Percentiles rank a stretch among this genome's conserved stretches.
Conservation (phyloP, 1,140 invertebrate genomes). For the Zaprionus lachaisei region DNA sequence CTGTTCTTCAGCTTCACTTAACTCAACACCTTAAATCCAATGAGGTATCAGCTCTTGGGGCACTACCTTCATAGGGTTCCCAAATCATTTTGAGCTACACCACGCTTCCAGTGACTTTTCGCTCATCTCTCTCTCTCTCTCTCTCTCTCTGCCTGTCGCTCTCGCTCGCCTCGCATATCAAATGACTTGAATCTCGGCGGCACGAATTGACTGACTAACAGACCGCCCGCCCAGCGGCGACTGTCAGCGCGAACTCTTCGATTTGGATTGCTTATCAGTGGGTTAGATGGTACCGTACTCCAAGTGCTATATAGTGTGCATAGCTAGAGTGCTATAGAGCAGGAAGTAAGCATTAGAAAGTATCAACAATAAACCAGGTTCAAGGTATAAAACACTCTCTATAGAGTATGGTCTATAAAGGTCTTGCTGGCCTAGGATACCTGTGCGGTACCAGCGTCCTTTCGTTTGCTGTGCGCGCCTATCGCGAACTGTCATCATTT, state of each 20-base stretch:
- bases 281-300: not conserved
- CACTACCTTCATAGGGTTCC: not conserved
- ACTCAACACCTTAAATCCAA: not conserved
- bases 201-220: slow-evolving; percentile 63
- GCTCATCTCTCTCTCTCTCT: slow-evolving; percentile 4
- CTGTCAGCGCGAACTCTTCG: slow-evolving; percentile 18
- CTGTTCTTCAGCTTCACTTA: not conserved
- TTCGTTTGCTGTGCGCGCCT: slow-evolving; percentile 50
- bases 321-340: not conserved
- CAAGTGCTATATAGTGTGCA: not conserved
- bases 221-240: slow-evolving; percentile 49
- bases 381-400: too few species aligned
- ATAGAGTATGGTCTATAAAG: not conserved
- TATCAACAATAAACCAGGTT: not conserved
- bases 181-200: slow-evolving; percentile 42
- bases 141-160: slow-evolving; percentile 6
- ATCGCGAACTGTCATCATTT: slow-evolving; percentile 84
- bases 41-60: not conserved
- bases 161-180: slow-evolving; percentile 17
- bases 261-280: slow-evolving; percentile 38
- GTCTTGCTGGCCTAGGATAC: not conserved
- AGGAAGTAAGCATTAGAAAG: not conserved
- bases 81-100: not conserved
- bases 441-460: not conserved
- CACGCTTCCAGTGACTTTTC: not conserved